A percentile compares a stretch with the other conserved stretches of the same genome.
phyloP scores from a whole-genome alignment of 2,113 vertebrate genomes.

The Entosphenus tridentatus region DNA sequence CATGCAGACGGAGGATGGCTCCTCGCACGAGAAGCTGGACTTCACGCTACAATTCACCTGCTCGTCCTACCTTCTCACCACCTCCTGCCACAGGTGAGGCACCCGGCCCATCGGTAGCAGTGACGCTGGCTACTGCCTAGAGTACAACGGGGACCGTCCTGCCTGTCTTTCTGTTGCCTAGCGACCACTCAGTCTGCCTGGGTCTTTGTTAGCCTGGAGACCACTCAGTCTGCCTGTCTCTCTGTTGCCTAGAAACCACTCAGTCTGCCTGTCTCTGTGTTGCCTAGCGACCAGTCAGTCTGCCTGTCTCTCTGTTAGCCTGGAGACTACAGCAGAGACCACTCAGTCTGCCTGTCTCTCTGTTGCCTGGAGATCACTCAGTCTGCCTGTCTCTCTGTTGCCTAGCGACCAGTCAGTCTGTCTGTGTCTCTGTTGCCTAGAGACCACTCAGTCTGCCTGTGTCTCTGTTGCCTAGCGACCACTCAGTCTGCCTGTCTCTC shows the following conservation, averaged over 20 bases:
- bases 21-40: conserved; percentile 94
- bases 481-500: background rate
- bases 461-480: background rate
- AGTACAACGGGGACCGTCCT: background rate
- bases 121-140: background rate
- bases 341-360: too few relatives aligned
- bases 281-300: background rate
- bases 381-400: background rate
- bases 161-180: background rate
- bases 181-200: background rate
- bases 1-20: conserved; percentile 55
- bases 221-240: too few relatives aligned
- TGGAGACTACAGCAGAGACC: background rate
- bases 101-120: background rate
- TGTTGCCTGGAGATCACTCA: background rate
- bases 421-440: background rate
- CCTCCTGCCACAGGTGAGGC: conserved; percentile 14
- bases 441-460: background rate
- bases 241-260: background rate
- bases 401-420: background rate
- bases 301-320: background rate
- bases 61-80: conserved; percentile 85
- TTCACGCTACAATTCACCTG: conserved; percentile 96
- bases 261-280: background rate
- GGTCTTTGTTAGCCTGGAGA: background rate